Conservation (phyloP, 2,888 invertebrate species). For the Hydraecia micacea region DNA sequence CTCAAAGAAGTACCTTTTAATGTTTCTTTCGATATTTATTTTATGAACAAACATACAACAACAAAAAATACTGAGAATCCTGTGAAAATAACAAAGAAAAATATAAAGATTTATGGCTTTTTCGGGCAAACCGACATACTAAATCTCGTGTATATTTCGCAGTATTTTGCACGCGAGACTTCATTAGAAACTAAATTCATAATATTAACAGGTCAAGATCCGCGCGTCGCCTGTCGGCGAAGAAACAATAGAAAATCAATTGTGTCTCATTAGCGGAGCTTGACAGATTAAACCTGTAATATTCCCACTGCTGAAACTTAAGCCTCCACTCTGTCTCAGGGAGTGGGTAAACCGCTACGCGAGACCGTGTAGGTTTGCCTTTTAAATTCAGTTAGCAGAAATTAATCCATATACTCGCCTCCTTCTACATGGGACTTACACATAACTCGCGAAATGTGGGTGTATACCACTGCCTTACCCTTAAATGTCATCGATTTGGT, state of each 20-base stretch:
- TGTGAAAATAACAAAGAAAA: constrained; percentile 38
- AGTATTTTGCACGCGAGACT: constrained; percentile 15
- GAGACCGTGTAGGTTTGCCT: background rate
- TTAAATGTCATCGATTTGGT: background rate
- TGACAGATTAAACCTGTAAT: too few relatives aligned
- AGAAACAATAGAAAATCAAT: too few relatives aligned
- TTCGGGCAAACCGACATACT: constrained; percentile 16
- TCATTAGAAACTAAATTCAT: background rate
- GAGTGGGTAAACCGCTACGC: background rate
- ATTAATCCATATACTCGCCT: background rate
- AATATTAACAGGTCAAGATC: too few relatives aligned
- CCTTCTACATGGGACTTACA: background rate
- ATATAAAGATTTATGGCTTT: constrained; percentile 29
- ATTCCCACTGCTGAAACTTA: background rate
- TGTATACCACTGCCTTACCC: background rate
- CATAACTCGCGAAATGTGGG: background rate
- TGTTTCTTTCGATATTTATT: constrained; percentile 35
- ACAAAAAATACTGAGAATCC: constrained; percentile 11
- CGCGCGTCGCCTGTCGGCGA: too few relatives aligned
- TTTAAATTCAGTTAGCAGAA: background rate
- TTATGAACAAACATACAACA: constrained; percentile 27
- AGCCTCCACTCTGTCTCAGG: background rate
- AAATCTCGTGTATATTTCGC: constrained; percentile 6
- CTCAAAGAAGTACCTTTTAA: constrained; percentile 33
- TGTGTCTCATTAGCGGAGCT: too few relatives aligned